phyloP scores from a whole-genome alignment of 2,113 vertebrate species.

The Sceloporus tristichus region DNA sequence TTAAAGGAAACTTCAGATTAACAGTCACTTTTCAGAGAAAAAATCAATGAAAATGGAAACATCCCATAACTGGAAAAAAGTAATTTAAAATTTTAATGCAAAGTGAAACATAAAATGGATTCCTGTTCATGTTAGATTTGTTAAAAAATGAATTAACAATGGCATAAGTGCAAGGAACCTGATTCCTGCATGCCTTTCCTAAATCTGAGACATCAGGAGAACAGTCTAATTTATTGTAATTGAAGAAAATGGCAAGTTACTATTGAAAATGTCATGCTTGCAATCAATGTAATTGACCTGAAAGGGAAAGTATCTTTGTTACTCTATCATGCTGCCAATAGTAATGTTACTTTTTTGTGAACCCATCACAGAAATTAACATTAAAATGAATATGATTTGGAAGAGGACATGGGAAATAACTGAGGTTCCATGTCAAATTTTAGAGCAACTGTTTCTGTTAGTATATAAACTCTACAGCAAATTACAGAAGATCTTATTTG shows the following conservation, averaged over 20 bases:
- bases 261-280: constrained; percentile 61
- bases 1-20: constrained; percentile 39
- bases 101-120: constrained; percentile 59
- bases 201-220: constrained; percentile 62
- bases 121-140: constrained; percentile 55
- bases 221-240: constrained; percentile 60
- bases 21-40: not conserved
- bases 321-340: constrained; percentile 19
- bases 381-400: constrained; percentile 40
- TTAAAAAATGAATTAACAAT: constrained; percentile 66
- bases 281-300: constrained; percentile 60
- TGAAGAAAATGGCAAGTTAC: constrained; percentile 61
- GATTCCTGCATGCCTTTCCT: constrained; percentile 19
- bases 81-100: constrained; percentile 60
- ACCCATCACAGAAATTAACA: constrained; percentile 34
- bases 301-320: constrained; percentile 50
- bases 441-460: constrained; percentile 15
- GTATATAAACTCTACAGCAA: not conserved
- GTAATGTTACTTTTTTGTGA: not conserved
- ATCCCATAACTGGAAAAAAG: constrained; percentile 52
- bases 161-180: constrained; percentile 59
- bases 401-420: constrained; percentile 44
- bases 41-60: constrained; percentile 46
- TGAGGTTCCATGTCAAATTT: not conserved
- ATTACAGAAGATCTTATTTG: not conserved